A percentile compares a stretch with the other conserved stretches of the same genome.
These are phyloP conservation scores for Cairina moschata DNA, from an alignment of 2,113 vertebrate species.

Conservation along the genomic window DNA sequence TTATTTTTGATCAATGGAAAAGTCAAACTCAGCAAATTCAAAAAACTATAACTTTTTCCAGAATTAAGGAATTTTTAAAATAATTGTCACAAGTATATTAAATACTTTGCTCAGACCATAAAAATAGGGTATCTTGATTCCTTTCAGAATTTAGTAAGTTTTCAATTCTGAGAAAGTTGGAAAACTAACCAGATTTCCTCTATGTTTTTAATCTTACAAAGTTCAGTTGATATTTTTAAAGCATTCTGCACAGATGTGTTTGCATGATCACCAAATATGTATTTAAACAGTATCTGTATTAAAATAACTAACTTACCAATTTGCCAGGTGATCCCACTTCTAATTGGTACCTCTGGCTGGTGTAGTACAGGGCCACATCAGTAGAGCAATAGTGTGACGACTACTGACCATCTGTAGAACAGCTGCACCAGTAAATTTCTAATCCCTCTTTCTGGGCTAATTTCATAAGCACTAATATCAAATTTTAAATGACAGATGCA, in stretches of 20 bases:
- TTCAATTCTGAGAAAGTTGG: neutral
- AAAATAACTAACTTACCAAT: neutral
- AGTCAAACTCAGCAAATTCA: neutral
- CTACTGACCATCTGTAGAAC: neutral
- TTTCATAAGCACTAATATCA: neutral
- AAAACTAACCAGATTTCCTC: neutral
- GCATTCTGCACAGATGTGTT: neutral
- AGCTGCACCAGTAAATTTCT: neutral
- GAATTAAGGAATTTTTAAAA: neutral
- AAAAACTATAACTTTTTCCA: neutral
- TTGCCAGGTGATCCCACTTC: neutral
- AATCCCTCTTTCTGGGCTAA: neutral
- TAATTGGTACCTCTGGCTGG: neutral
- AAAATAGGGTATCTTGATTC: neutral
- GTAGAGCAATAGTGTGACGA: neutral
- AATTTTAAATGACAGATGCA: neutral
- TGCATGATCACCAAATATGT: neutral
- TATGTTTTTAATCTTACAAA: neutral
- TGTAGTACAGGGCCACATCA: neutral
- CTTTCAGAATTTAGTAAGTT: neutral
- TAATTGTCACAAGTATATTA: neutral
- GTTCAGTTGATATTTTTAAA: neutral
- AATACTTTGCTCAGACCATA: neutral
- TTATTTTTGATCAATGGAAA: neutral
- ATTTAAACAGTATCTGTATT: neutral